A percentile compares a stretch with the other conserved stretches of the same genome.
phyloP scores from a whole-genome alignment of 2,888 invertebrate species.

The Diarsia mendica region DNA sequence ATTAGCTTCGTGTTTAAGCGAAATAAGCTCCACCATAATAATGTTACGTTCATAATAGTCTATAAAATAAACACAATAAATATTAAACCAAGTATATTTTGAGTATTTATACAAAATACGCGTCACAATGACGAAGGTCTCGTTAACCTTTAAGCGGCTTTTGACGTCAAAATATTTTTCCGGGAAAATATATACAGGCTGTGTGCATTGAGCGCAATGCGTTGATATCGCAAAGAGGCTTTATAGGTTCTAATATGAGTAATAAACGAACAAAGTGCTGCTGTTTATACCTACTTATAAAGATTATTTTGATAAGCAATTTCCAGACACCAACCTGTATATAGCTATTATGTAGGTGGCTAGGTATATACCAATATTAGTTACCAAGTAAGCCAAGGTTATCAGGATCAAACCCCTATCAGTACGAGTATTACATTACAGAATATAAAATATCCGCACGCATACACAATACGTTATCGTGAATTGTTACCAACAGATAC shows the following conservation, averaged over 20 bases:
- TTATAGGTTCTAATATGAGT: constrained; percentile 24
- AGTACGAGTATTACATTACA: constrained; percentile 65
- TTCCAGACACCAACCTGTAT: constrained; percentile 13
- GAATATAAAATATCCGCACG: constrained; percentile 57
- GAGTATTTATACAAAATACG: constrained; percentile 84
- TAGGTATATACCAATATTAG: constrained; percentile 44
- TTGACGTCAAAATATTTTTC: constrained; percentile 74
- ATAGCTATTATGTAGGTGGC: constrained; percentile 6
- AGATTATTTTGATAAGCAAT: constrained; percentile 17
- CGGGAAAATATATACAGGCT: constrained; percentile 57
- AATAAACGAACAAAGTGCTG: constrained; percentile 7
- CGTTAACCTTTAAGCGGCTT: constrained; percentile 84
- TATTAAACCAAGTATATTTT: constrained; percentile 68
- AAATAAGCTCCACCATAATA: constrained; percentile 34
- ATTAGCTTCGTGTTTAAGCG: constrained; percentile 35
- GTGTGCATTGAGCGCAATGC: constrained; percentile 32
- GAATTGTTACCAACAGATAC: constrained; percentile 49
- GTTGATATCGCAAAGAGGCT: constrained; percentile 45
- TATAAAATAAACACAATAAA: constrained; percentile 60
- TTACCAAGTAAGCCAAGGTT: constrained; percentile 62
- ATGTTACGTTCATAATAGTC: constrained; percentile 41
- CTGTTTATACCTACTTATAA: constrained; percentile 13
- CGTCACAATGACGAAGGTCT: constrained; percentile 81
- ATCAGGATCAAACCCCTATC: constrained; percentile 65
- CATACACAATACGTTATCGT: constrained; percentile 57